These are phyloP conservation scores for Hemicentrotus pulcherrimus DNA, from an alignment of 35 echinoderm and acorn worm species.

Conservation along the genomic window DNA sequence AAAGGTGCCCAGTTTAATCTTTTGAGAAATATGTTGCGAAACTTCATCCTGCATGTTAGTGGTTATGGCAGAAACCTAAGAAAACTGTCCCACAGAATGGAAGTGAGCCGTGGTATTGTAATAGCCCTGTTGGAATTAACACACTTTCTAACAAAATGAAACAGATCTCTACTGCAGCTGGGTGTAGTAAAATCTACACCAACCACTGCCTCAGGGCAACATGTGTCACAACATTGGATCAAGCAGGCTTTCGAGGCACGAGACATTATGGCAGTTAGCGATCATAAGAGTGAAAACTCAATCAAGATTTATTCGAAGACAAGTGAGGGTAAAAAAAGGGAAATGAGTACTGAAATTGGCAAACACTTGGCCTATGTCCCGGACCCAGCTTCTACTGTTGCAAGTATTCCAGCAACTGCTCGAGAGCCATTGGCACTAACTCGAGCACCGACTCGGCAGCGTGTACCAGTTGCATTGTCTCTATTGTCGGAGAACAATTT, in stretches of 20 bases:
- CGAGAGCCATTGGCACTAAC: background rate
- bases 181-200: constrained; percentile 48
- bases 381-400: background rate
- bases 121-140: constrained; percentile 42
- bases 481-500: constrained; percentile 1
- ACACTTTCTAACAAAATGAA: constrained; percentile 57
- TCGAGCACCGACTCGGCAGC: background rate
- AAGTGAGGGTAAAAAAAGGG: background rate
- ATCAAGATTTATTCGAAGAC: constrained; percentile 25
- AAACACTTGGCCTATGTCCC: background rate
- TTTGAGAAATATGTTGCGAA: constrained; percentile 38
- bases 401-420: background rate
- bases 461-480: constrained; percentile 8
- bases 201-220: constrained; percentile 61
- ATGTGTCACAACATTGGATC: constrained; percentile 49
- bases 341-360: constrained; percentile 38
- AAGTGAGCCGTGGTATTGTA: constrained; percentile 36
- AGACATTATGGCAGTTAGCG: too few relatives aligned
- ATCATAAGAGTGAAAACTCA: too few relatives aligned
- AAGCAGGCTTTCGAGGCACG: too few relatives aligned
- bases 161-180: constrained; percentile 47
- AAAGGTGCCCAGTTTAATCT: constrained; percentile 47
- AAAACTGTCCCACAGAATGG: background rate
- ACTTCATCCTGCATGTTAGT: constrained; percentile 58
- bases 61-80: constrained; percentile 54